Percentiles rank a stretch among this genome's conserved stretches.
Conservation (phyloP, 2,797 vertebrate species). For the Enteromius paludinosus region DNA sequence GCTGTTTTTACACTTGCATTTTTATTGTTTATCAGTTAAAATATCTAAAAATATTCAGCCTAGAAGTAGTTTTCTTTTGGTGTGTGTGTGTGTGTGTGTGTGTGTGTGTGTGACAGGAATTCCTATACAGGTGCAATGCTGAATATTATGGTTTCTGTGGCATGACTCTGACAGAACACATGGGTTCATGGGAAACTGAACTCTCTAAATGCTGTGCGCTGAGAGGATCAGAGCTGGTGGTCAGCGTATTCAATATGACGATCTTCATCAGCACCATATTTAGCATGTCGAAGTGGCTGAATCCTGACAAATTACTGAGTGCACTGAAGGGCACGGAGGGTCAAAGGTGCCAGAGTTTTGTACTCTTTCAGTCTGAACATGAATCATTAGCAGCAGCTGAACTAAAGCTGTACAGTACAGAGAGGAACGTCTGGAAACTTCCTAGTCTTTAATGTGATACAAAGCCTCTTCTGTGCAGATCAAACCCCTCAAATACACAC, state of each 20-base stretch:
- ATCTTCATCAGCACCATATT: slow-evolving; percentile 56
- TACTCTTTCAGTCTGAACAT: slow-evolving; percentile 70
- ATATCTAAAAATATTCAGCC: neutral
- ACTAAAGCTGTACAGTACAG: slow-evolving; percentile 66
- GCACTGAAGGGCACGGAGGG: slow-evolving; percentile 65
- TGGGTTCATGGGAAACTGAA: slow-evolving; percentile 21
- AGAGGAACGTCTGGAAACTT: slow-evolving; percentile 68
- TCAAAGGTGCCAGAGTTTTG: slow-evolving; percentile 73
- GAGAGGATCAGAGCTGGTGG: neutral
- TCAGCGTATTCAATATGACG: slow-evolving; percentile 12
- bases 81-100: too few species aligned
- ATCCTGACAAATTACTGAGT: slow-evolving; percentile 71
- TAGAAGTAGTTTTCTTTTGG: neutral
- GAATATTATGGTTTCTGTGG: neutral
- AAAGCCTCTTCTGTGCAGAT: slow-evolving; percentile 71
- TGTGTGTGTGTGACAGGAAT: neutral
- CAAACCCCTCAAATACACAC: neutral
- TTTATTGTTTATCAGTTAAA: neutral
- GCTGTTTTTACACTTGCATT: neutral
- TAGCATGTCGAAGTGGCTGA: slow-evolving; percentile 50
- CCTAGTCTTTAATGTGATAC: slow-evolving; percentile 76
- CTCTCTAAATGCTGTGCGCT: neutral
- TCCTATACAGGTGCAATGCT: neutral
- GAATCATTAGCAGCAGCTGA: slow-evolving; percentile 77
- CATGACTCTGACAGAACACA: neutral